phyloP scores from a whole-genome alignment of 37 sponge, comb jelly and placozoan genomes.

The Tethya wilhelma region DNA sequence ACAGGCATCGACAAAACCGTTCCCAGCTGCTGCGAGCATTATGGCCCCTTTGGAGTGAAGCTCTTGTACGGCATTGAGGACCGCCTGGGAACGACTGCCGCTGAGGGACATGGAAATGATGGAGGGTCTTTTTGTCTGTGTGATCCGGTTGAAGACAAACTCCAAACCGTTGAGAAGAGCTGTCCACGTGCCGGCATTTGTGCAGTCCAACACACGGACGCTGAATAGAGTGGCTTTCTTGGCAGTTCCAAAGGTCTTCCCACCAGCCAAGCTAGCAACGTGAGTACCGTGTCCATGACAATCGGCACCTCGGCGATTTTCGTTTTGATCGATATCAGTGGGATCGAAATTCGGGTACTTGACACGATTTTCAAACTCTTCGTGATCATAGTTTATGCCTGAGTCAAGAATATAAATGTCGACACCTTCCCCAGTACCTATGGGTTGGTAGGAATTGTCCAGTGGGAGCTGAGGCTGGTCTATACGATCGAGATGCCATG shows the following conservation, averaged over 20 bases:
- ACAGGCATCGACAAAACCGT: slow-evolving; percentile 61
- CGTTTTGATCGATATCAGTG: slow-evolving; percentile 4
- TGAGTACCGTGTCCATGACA: slow-evolving; percentile 82
- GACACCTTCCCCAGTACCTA: slow-evolving; percentile 66
- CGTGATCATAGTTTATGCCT: slow-evolving; percentile 70
- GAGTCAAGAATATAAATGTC: slow-evolving; percentile 77
- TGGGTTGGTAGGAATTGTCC: slow-evolving; percentile 55
- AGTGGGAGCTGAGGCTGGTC: slow-evolving; percentile 61
- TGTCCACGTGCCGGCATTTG: slow-evolving; percentile 43
- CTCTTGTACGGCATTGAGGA: slow-evolving; percentile 37
- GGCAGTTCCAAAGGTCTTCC: slow-evolving; percentile 57
- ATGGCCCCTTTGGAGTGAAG: slow-evolving; percentile 45
- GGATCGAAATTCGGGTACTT: slow-evolving; percentile 58
- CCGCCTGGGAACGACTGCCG: slow-evolving; percentile 11
- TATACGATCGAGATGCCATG: slow-evolving; percentile 69
- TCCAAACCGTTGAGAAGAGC: slow-evolving; percentile 50
- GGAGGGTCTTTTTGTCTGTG: slow-evolving; percentile 27
- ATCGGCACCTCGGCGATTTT: slow-evolving; percentile 40
- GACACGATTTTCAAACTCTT: slow-evolving; percentile 50
- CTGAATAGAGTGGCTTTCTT: slow-evolving; percentile 54
- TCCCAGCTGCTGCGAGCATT: slow-evolving; percentile 70
- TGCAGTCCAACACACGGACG: slow-evolving; percentile 65
- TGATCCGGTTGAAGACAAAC: slow-evolving; percentile 13
- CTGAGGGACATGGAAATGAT: slow-evolving; percentile 69
- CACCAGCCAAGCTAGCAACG: slow-evolving; percentile 71